phyloP scores from a whole-genome alignment of 2,888 invertebrate species.

The Eristalis pertinax region DNA sequence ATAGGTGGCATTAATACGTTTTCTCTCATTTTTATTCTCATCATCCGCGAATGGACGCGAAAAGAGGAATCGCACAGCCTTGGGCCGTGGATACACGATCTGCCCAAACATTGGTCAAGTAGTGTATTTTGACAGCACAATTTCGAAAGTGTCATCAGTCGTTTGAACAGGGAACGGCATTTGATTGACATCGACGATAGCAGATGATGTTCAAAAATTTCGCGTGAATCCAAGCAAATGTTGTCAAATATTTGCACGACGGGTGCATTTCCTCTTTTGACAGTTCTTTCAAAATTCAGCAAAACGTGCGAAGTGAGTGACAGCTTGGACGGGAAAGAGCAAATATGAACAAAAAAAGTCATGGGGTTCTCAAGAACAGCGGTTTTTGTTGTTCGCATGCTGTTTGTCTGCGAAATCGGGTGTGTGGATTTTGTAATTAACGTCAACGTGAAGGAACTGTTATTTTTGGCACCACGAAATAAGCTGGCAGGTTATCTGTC shows the following conservation, averaged over 20 bases:
- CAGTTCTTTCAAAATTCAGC: neutral
- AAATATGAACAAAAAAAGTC: neutral
- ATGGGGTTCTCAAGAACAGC: too few species aligned
- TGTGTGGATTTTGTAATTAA: constrained; percentile 1
- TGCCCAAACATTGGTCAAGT: neutral
- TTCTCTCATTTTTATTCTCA: neutral
- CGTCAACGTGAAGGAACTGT: neutral
- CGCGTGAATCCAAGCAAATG: neutral
- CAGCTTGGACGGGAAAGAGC: neutral
- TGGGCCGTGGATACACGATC: neutral
- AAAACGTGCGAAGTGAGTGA: neutral
- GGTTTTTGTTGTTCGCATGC: too few species aligned
- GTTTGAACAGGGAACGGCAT: neutral
- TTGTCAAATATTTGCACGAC: neutral
- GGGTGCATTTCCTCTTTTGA: neutral
- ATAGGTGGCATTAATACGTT: neutral
- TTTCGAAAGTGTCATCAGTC: neutral
- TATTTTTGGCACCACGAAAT: neutral
- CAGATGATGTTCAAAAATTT: neutral
- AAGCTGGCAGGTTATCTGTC: neutral
- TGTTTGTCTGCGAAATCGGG: neutral
- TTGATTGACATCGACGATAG: neutral
- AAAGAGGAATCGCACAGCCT: neutral
- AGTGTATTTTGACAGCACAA: neutral
- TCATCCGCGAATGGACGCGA: neutral